phyloP scores from a whole-genome alignment of 2,888 invertebrate genomes.

The Dyspetes luteomarginatus region DNA sequence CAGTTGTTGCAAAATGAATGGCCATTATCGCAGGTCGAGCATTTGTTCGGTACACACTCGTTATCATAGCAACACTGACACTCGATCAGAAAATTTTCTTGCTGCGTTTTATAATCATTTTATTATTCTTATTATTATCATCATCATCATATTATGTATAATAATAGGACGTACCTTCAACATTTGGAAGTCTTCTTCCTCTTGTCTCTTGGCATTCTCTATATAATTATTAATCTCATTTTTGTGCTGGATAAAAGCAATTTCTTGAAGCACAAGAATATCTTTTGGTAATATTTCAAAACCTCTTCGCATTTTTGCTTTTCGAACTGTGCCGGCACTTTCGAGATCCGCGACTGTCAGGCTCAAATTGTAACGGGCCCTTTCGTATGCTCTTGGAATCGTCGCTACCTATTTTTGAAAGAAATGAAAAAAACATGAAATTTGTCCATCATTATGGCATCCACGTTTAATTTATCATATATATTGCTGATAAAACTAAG shows the following conservation, averaged over 20 bases:
- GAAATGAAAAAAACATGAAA: background rate
- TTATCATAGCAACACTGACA: conserved; percentile 86
- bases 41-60: conserved; percentile 81
- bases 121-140: no score
- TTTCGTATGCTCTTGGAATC: conserved; percentile 67
- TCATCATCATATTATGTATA: no score
- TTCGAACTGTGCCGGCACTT: conserved; percentile 55
- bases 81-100: conserved; percentile 79
- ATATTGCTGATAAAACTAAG: background rate
- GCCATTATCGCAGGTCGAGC: conserved; percentile 78
- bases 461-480: background rate
- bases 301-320: conserved; percentile 64
- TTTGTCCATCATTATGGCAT: no score
- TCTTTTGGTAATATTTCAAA: conserved; percentile 69
- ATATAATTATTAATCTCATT: conserved; percentile 76
- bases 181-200: conserved; percentile 75
- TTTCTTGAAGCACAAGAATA: conserved; percentile 78
- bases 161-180: conserved; percentile 81
- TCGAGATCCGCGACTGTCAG: conserved; percentile 71
- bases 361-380: conserved; percentile 69
- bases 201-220: conserved; percentile 74
- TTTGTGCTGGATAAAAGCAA: conserved; percentile 78
- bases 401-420: conserved; percentile 62
- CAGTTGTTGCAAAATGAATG: conserved; percentile 84
- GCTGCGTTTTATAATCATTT: conserved; percentile 67